Percentiles rank a stretch among this genome's conserved stretches.
These are phyloP conservation scores for Halictus rubicundus DNA, from an alignment of 1,140 invertebrate species.

Conservation along the genomic window DNA sequence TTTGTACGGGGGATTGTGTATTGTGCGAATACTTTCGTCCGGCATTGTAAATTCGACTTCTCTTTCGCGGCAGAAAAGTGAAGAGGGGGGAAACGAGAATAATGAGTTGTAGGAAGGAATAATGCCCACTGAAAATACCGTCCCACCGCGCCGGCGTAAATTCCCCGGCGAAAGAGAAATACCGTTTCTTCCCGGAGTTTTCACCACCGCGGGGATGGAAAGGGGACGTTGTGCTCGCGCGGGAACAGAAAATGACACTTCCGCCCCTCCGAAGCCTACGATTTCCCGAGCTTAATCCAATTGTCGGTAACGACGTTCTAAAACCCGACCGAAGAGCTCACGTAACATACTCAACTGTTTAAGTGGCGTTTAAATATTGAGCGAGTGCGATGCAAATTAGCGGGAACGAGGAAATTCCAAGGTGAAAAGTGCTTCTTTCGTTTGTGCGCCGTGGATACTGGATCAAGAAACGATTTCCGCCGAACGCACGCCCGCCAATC, in stretches of 20 bases:
- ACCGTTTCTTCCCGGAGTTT: neutral
- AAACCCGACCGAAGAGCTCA: neutral
- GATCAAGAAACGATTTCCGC: no score
- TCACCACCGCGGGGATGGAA: neutral
- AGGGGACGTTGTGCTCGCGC: neutral
- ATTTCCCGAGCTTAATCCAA: constrained; percentile 8
- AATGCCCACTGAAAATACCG: constrained; percentile 17
- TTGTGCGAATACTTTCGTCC: no score
- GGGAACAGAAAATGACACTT: neutral
- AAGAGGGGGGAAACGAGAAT: constrained; percentile 4
- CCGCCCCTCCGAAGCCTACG: neutral
- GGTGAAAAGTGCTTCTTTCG: neutral
- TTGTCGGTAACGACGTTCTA: constrained; percentile 1
- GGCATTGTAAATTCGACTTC: neutral
- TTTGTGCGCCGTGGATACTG: no score
- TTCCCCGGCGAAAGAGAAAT: constrained; percentile 16
- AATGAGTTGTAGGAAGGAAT: constrained; percentile 9
- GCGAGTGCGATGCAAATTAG: neutral
- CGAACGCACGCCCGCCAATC: no score
- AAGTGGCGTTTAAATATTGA: constrained; percentile 9
- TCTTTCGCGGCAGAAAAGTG: no score
- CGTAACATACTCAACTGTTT: constrained; percentile 9
- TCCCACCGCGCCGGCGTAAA: neutral
- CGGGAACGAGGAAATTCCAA: neutral
- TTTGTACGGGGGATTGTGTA: no score